Conservation (phyloP, 2,888 invertebrate genomes). For the Drosophila meridionalis region DNA sequence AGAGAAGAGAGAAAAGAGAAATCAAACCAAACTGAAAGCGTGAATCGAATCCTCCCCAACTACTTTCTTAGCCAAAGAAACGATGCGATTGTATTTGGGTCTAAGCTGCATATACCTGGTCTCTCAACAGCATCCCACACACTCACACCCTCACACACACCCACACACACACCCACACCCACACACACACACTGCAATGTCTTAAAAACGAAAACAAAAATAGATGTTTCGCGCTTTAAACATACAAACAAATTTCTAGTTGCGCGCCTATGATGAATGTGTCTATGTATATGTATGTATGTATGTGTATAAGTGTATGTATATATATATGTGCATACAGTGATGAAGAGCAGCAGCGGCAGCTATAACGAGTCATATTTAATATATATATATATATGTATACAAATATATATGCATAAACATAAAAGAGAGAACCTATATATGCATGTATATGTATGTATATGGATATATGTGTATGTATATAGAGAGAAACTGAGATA, state of each 20-base stretch:
- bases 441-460: not conserved
- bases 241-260: slow-evolving; percentile 11
- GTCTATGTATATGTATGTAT: slow-evolving; percentile 3
- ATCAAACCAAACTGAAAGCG: not conserved
- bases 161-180: not conserved
- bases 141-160: not conserved
- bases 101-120: slow-evolving; percentile 2
- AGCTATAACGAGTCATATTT: too few species aligned
- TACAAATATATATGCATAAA: not conserved
- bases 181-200: not conserved
- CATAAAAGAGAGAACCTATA: not conserved
- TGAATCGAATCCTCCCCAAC: not conserved
- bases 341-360: too few species aligned
- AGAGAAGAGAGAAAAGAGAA: not conserved
- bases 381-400: too few species aligned
- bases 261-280: slow-evolving; percentile 8
- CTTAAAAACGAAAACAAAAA: not conserved
- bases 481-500: not conserved
- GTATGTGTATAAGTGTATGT: not conserved
- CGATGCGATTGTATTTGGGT: slow-evolving; percentile 1
- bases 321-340: not conserved
- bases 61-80: not conserved
- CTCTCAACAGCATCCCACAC: not conserved
- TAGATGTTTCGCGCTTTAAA: slow-evolving; percentile 1
- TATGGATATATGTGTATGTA: slow-evolving; percentile 10